Base-by-base conservation (phyloP, 2,113 vertebrate species). In the Myotis lucifugus region DNA sequence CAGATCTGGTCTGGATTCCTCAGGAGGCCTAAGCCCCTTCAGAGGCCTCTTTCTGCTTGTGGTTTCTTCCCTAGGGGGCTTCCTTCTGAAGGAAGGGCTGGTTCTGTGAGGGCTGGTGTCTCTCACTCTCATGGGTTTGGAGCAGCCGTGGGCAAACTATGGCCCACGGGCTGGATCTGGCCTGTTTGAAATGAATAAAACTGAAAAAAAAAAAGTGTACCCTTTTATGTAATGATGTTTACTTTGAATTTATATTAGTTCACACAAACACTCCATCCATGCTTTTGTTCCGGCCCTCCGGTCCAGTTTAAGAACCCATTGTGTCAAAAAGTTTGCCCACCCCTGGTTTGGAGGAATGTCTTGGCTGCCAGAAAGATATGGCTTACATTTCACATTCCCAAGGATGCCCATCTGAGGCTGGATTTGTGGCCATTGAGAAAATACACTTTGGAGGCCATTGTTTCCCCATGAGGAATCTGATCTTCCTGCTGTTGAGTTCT, bases 341-440 rank as follows among this genome's bases (percentile, higher is more conserved):
- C n/a, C n/a, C n/a, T n/a, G 17, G 29, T 46, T 61, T 27, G 8
- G 46, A 9, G 8, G n/a, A 40, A 32, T 4, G 9, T 29, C 23
- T 11, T n/a, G 2, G 6, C 21, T 77, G 12, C 2, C 25, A 3
- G n/a, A 19, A 27, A 40, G 18, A 0, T 61, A 12, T 7, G 21
- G 50, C 27, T 54, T 34, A 8, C 2, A 8, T 46, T 25, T 5
- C 37, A 23, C 32, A 17, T 34, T 23, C 23, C 23, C 11, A n/a
- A 46, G 34, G 23, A 56, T 17, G 23, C 54, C 54, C 46, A 29
- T 19, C 13, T 40, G 56, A 37, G 29, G 29, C 23, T 79, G 34
- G 9, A 37, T 17, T 13, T 29, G 32, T 18, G 34, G 10, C 46
- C 54, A n/a, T 0, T 8, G 78, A 64, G 25, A 25, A 13, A 8